A percentile compares a stretch with the other conserved stretches of the same genome.
phyloP scores from a whole-genome alignment of 2,797 vertebrate species.

The Capromys pilorides region DNA sequence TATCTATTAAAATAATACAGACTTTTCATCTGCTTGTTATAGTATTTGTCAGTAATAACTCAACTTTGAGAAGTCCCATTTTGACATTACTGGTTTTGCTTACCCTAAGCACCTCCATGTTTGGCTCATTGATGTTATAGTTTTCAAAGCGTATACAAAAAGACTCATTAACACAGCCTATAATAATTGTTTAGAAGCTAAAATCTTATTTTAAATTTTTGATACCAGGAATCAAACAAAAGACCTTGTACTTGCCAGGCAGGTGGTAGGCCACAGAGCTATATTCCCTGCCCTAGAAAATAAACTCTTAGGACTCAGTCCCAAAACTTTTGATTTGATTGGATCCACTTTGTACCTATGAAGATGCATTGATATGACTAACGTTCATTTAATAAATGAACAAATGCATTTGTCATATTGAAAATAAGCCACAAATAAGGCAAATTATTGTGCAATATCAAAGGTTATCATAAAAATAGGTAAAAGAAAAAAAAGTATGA shows the following conservation, averaged over 20 bases:
- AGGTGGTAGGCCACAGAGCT: too few species aligned
- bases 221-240: too few species aligned
- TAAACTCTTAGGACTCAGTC: not conserved
- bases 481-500: not conserved
- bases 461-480: not conserved
- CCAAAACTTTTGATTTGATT: not conserved
- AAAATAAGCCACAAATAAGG: not conserved
- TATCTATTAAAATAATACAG: not conserved
- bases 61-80: not conserved
- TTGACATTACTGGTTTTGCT: not conserved
- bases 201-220: not conserved
- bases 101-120: not conserved
- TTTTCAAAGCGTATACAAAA: not conserved
- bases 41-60: not conserved
- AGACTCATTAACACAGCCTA: not conserved
- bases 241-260: too few species aligned
- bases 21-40: not conserved
- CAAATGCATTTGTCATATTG: not conserved
- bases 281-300: not conserved
- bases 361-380: not conserved
- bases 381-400: not conserved
- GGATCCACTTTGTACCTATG: not conserved
- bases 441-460: not conserved
- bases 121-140: not conserved
- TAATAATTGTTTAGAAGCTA: not conserved